A percentile compares a stretch with the other conserved stretches of the same genome.
These are phyloP conservation scores for Xylota segnis DNA, from an alignment of 2,888 invertebrate genomes.

Conservation along the genomic window DNA sequence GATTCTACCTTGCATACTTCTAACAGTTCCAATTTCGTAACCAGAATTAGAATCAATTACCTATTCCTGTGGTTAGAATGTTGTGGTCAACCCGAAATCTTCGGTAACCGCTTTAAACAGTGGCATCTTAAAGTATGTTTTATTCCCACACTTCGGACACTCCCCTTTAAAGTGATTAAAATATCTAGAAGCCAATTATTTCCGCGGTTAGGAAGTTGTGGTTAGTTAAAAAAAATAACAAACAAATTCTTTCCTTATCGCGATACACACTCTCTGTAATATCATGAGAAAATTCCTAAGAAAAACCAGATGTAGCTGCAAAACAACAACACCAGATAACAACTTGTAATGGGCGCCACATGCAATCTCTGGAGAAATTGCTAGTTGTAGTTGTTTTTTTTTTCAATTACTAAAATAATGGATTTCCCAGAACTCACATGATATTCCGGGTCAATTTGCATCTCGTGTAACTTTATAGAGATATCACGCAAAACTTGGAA, in stretches of 20 bases:
- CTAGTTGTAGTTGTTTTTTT: conserved; percentile 2
- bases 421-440: conserved; percentile 46
- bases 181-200: not conserved
- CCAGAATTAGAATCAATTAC: too few species aligned
- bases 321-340: conserved; percentile 27
- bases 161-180: not conserved
- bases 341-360: conserved; percentile 39
- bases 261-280: not conserved
- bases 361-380: conserved; percentile 41
- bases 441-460: conserved; percentile 21
- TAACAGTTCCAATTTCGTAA: too few species aligned
- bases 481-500: not conserved
- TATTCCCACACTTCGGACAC: not conserved
- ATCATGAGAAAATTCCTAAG: not conserved
- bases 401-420: conserved; percentile 31
- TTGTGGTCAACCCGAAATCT: too few species aligned
- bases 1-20: too few species aligned
- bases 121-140: too few species aligned
- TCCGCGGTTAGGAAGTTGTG: not conserved
- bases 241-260: not conserved
- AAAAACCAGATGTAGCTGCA: conserved; percentile 28
- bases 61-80: too few species aligned
- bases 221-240: not conserved
- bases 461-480: conserved; percentile 4
- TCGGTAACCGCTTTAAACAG: too few species aligned